Conservation (phyloP, 1,140 invertebrate species). For the Procambarus virginalis region DNA sequence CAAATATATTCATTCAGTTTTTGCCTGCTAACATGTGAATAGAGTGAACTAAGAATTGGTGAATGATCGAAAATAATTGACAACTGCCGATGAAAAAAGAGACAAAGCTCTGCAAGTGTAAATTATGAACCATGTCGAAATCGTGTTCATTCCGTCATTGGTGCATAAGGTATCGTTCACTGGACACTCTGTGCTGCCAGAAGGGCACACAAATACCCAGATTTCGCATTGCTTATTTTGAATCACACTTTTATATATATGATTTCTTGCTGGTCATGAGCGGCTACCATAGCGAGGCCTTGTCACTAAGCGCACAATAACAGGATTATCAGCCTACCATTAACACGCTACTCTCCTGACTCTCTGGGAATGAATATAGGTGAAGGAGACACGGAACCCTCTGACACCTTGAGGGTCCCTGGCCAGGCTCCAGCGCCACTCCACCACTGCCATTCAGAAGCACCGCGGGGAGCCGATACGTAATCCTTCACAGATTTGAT, state of each 20-base stretch:
- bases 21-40: neutral
- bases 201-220: neutral
- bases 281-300: neutral
- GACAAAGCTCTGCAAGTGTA: constrained; percentile 6
- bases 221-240: neutral
- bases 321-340: neutral
- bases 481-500: constrained; percentile 45
- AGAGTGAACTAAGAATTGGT: neutral
- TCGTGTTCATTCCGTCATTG: constrained; percentile 19
- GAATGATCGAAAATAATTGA: constrained; percentile 1
- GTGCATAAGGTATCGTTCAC: constrained; percentile 8
- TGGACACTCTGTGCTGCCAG: neutral
- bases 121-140: constrained; percentile 42
- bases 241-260: neutral
- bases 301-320: neutral
- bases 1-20: neutral
- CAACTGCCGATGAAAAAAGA: constrained; percentile 8
- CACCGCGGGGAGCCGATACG: constrained; percentile 23
- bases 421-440: neutral
- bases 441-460: constrained; percentile 2
- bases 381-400: neutral
- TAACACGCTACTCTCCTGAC: neutral
- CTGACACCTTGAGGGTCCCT: neutral
- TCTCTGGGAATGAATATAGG: neutral
- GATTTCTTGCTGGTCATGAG: neutral